These are phyloP conservation scores for Talpa occidentalis DNA, from an alignment of 2,113 vertebrate species.

Conservation along the genomic window DNA sequence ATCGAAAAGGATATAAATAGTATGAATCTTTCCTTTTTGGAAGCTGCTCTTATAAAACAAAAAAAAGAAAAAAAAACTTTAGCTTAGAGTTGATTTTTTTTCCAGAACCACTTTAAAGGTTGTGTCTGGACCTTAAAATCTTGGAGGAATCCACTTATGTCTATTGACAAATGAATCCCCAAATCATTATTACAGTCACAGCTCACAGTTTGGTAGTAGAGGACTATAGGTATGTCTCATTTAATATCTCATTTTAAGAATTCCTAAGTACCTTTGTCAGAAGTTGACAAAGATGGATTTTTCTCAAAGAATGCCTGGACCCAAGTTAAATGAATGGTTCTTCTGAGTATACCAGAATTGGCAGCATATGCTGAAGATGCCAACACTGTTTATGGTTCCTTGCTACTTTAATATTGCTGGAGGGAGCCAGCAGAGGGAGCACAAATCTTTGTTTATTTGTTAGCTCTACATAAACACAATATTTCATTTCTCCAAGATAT, in stretches of 20 bases:
- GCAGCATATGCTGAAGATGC: constrained; percentile 36
- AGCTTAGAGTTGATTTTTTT: constrained; percentile 27
- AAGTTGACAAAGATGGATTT: constrained; percentile 22
- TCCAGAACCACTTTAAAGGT: constrained; percentile 34
- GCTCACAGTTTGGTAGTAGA: constrained; percentile 73
- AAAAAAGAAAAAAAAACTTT: constrained; percentile 51
- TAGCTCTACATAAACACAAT: constrained; percentile 25
- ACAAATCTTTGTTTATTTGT: constrained; percentile 73
- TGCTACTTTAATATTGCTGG: constrained; percentile 33
- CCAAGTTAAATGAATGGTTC: not conserved
- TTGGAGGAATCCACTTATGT: constrained; percentile 70
- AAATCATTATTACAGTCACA: constrained; percentile 76
- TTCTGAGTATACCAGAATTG: not conserved
- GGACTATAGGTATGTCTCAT: constrained; percentile 55
- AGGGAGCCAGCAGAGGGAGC: constrained; percentile 79
- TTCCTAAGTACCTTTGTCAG: constrained; percentile 3
- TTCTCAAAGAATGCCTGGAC: not conserved
- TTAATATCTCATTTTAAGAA: constrained; percentile 64
- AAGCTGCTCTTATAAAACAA: constrained; percentile 63
- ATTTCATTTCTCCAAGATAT: constrained; percentile 9
- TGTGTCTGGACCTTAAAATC: constrained; percentile 64
- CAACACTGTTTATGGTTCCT: not conserved
- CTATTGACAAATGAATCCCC: constrained; percentile 80
- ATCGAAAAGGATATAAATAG: constrained; percentile 80
- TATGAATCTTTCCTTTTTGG: constrained; percentile 82